phyloP scores from a whole-genome alignment of 2,797 vertebrate species.

The Muscicapa comitata region DNA sequence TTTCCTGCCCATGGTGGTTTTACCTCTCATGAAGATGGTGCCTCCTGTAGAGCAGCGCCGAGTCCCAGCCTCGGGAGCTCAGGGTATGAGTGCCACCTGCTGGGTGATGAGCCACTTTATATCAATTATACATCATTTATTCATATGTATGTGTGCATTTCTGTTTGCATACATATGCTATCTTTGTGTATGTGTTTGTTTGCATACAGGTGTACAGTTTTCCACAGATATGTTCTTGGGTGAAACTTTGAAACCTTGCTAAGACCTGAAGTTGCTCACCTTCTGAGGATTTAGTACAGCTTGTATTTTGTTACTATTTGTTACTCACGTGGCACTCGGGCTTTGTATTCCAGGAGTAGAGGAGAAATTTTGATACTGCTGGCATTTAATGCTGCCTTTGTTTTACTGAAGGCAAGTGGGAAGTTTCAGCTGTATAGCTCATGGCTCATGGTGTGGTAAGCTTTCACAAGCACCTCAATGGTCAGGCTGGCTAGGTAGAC shows the following conservation, averaged over 20 bases:
- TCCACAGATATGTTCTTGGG: neutral
- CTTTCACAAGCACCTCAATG: neutral
- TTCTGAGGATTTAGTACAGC: neutral
- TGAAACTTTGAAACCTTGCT: neutral
- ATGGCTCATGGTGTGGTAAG: neutral
- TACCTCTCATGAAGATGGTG: neutral
- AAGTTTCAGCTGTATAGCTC: neutral
- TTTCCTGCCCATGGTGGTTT: neutral
- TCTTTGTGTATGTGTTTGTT: neutral
- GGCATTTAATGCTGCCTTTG: neutral
- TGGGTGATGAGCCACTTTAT: neutral
- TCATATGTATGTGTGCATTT: too few species aligned
- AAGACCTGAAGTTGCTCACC: neutral
- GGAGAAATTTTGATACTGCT: neutral
- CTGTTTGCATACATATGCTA: neutral
- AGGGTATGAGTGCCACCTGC: slow-evolving; percentile 45
- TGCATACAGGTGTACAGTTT: neutral
- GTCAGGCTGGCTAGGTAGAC: neutral
- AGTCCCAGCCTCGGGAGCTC: neutral
- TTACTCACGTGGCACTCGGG: neutral
- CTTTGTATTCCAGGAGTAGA: neutral
- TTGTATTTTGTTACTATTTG: neutral
- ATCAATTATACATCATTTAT: neutral
- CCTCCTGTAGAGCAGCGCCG: neutral
- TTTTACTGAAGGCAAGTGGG: neutral